Conservation (phyloP, 2,888 invertebrate genomes). For the Ophioninae sp. region DNA sequence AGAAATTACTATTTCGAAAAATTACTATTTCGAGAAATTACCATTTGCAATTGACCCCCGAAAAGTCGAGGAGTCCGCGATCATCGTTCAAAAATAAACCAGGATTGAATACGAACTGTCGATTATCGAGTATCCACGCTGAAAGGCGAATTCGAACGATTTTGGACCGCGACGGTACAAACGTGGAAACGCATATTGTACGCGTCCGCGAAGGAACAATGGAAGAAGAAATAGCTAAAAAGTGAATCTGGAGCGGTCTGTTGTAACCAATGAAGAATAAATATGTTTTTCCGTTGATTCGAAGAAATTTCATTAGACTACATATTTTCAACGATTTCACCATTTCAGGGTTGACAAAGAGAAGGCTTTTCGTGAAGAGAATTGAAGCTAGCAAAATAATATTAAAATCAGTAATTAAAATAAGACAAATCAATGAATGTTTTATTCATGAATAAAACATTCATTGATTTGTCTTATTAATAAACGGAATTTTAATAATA, state of each 20-base stretch:
- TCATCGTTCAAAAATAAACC: slow-evolving; percentile 38
- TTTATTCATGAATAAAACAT: too few relatives aligned
- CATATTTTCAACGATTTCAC: too few relatives aligned
- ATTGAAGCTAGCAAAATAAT: neutral
- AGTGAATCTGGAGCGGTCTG: too few relatives aligned
- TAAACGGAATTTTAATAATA: too few relatives aligned
- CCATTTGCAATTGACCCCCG: neutral
- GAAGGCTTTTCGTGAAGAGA: neutral
- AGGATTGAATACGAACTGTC: neutral
- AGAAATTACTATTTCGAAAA: neutral
- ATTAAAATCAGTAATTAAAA: too few relatives aligned
- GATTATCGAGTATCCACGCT: slow-evolving; percentile 1
- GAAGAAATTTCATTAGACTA: too few relatives aligned
- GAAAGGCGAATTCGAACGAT: neutral
- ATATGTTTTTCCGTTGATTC: neutral
- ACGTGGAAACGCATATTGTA: neutral
- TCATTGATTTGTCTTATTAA: too few relatives aligned
- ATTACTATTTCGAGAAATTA: slow-evolving; percentile 5
- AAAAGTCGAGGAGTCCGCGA: neutral
- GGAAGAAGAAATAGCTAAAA: too few relatives aligned
- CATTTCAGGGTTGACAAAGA: too few relatives aligned
- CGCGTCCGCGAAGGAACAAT: neutral
- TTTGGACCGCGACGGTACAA: neutral
- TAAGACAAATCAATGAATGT: too few relatives aligned
- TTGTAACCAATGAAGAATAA: neutral